phyloP scores from a whole-genome alignment of 2,113 vertebrate genomes.

The Ursus arctos region DNA sequence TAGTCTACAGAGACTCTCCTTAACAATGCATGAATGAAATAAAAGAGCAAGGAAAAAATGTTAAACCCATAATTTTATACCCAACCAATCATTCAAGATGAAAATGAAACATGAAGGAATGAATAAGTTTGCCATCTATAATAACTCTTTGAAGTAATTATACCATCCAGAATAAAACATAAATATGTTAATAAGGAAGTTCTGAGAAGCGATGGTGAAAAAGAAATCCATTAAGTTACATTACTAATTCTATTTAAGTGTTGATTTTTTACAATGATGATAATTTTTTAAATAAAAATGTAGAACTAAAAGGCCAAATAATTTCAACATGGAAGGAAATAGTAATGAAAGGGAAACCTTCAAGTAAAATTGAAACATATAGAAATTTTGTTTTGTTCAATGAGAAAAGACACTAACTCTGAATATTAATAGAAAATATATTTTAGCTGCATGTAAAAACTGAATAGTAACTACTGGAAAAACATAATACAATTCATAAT shows the following conservation, averaged over 20 bases:
- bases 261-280: background rate
- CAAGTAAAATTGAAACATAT: background rate
- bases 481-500: background rate
- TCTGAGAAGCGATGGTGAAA: background rate
- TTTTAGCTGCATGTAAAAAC: background rate
- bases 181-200: background rate
- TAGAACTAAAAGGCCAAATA: constrained; percentile 26
- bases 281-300: background rate
- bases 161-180: background rate
- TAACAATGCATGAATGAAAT: background rate
- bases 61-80: constrained; percentile 18
- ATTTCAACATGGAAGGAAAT: background rate
- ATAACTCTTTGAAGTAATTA: background rate
- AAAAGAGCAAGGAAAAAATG: background rate
- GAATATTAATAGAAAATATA: background rate
- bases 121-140: background rate
- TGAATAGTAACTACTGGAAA: background rate
- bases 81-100: background rate
- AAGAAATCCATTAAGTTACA: constrained; percentile 21
- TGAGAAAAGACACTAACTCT: background rate
- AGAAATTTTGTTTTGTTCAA: constrained; percentile 16
- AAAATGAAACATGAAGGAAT: background rate
- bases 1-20: background rate
- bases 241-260: background rate
- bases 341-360: background rate